These are phyloP conservation scores for Amiota mariae DNA, from an alignment of 2,888 invertebrate genomes.

Conservation along the genomic window DNA sequence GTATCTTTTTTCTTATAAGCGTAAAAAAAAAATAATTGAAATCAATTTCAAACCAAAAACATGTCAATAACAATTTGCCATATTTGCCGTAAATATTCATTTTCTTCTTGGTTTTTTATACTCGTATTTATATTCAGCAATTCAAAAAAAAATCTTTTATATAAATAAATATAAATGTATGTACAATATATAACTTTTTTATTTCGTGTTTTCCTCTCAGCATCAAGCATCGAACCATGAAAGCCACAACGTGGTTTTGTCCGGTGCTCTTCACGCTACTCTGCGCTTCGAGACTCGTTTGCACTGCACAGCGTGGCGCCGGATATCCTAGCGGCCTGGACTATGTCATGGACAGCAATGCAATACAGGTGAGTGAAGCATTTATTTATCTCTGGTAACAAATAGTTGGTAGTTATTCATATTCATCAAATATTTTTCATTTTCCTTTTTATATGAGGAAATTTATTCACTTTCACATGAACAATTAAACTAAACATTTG, in stretches of 20 bases:
- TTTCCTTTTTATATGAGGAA: background rate
- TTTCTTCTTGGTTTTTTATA: background rate
- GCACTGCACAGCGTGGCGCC: conserved; percentile 69
- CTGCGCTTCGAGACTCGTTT: conserved; percentile 70
- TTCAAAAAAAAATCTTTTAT: background rate
- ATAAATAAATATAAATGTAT: background rate
- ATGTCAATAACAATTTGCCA: conserved; percentile 20
- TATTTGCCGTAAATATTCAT: background rate
- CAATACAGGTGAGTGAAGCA: conserved; percentile 68
- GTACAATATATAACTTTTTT: background rate
- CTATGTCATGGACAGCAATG: conserved; percentile 62
- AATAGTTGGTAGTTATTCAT: conserved; percentile 12
- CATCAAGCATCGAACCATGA: conserved; percentile 66
- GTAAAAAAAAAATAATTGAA: background rate
- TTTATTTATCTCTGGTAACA: conserved; percentile 33
- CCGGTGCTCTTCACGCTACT: conserved; percentile 72
- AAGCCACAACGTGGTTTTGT: conserved; percentile 73
- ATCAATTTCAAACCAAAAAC: background rate
- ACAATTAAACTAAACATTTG: no score
- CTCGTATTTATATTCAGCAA: no score
- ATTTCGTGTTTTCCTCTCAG: conserved; percentile 46
- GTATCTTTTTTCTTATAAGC: no score
- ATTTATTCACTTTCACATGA: no score
- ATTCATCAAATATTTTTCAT: background rate
- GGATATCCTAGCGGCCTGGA: conserved; percentile 47